Evolutionary conservation across 2,113 vertebrate genomes (phyloP).

Genomic region (Pseudonaja textilis): DNA sequence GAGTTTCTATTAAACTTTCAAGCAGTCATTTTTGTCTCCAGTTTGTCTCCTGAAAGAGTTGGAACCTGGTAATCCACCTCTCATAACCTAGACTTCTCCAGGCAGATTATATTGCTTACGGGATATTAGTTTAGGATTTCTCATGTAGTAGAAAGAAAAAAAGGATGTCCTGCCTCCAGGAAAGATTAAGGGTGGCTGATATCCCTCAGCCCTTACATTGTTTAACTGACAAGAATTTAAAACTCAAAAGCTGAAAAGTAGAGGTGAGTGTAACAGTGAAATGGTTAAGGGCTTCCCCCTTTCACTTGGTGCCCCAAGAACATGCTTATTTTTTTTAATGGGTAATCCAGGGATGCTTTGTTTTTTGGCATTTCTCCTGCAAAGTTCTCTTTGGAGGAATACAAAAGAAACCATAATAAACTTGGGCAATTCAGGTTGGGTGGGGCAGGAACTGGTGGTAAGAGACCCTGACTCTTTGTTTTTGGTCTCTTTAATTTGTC

Average conservation of each 20-base stretch:
- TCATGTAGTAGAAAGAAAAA: not conserved
- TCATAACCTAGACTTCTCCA: not conserved
- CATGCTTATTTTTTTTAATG: not conserved
- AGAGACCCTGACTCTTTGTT: not conserved
- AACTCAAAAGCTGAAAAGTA: not conserved
- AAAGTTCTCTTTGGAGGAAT: not conserved
- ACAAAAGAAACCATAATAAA: not conserved
- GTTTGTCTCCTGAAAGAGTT: not conserved
- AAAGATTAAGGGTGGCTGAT: not conserved
- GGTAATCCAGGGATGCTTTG: not conserved
- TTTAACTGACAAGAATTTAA: not conserved
- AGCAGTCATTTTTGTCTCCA: not conserved
- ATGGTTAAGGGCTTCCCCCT: not conserved
- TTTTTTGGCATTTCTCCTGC: not conserved
- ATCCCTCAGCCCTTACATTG: not conserved
- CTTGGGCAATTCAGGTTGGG: not conserved
- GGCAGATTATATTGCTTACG: not conserved
- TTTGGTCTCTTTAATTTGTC: not conserved
- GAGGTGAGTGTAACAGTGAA: not conserved
- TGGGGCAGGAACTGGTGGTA: not conserved
- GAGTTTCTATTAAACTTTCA: not conserved
- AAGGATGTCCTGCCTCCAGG: not conserved
- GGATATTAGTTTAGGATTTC: not conserved
- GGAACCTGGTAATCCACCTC: not conserved
- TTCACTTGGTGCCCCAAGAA: not conserved